A percentile compares a stretch with the other conserved stretches of the same genome.
phyloP scores from a whole-genome alignment of 2,113 vertebrate species.

The Macheiramphus alcinus region DNA sequence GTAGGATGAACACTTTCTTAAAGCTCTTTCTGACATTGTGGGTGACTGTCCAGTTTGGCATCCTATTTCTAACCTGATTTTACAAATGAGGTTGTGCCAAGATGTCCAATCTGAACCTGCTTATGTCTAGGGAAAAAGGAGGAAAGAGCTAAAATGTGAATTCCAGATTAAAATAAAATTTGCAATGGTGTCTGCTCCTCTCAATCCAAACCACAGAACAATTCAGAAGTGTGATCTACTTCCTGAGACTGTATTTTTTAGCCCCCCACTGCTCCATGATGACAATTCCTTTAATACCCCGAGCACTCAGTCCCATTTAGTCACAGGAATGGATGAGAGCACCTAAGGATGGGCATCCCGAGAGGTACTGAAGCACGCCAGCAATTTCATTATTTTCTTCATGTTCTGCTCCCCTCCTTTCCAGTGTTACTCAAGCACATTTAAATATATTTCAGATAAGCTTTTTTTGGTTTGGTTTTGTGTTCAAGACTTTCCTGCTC shows the following conservation, averaged over 20 bases:
- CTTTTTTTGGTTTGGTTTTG: neutral
- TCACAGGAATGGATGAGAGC: neutral
- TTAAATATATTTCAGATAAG: slow-evolving; percentile 4
- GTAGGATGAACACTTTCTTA: neutral
- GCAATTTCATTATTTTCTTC: neutral
- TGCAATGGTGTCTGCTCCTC: neutral
- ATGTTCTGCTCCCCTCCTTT: neutral
- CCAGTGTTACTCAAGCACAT: neutral
- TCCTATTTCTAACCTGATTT: neutral
- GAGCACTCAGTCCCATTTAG: neutral
- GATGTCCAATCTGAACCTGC: neutral
- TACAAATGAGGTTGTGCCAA: neutral
- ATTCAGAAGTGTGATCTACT: neutral
- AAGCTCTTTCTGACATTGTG: neutral
- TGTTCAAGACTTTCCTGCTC: neutral
- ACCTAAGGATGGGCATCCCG: neutral
- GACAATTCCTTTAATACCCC: neutral
- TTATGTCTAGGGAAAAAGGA: neutral
- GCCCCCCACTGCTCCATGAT: neutral
- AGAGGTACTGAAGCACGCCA: neutral
- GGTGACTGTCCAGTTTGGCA: neutral
- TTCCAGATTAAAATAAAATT: neutral
- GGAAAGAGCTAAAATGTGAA: neutral
- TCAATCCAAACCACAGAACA: neutral
- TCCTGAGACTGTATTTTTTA: neutral